phyloP scores from a whole-genome alignment of 1,140 invertebrate genomes.

The Frieseomelitta varia region DNA sequence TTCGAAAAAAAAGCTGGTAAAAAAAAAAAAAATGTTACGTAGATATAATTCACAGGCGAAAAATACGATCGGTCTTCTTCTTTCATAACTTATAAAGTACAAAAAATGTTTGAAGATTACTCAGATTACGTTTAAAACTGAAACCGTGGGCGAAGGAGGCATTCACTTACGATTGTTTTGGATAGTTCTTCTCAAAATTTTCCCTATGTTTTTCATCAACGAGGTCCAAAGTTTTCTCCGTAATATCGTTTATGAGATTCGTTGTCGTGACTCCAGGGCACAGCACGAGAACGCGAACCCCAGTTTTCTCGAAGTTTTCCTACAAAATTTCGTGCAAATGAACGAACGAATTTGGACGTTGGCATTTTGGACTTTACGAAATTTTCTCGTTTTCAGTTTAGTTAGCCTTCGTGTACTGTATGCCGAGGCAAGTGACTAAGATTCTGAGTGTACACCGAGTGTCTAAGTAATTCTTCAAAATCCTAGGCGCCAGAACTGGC shows the following conservation, averaged over 20 bases:
- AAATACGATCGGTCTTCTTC: too few species aligned
- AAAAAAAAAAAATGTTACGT: too few species aligned
- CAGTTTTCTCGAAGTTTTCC: conserved; percentile 60
- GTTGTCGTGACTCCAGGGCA: conserved; percentile 80
- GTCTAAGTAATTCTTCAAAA: not conserved
- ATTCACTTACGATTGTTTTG: not conserved
- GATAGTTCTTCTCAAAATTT: accelerated
- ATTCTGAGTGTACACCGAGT: too few species aligned
- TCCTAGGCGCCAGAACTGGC: not conserved
- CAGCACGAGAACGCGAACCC: conserved; percentile 77
- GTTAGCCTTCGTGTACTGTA: too few species aligned
- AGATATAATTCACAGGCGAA: too few species aligned
- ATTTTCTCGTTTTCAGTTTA: too few species aligned
- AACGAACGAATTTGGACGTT: not conserved
- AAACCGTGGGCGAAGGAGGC: not conserved
- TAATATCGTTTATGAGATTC: accelerated
- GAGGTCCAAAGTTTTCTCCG: not conserved
- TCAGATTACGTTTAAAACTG: not conserved
- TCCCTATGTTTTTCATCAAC: accelerated
- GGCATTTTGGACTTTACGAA: too few species aligned
- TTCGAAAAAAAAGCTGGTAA: too few species aligned
- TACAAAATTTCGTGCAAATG: not conserved
- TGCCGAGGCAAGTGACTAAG: too few species aligned
- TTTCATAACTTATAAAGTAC: too few species aligned
- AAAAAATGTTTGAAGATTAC: too few species aligned